phyloP scores from a whole-genome alignment of 2,888 invertebrate genomes.

The Prosapia bicincta region DNA sequence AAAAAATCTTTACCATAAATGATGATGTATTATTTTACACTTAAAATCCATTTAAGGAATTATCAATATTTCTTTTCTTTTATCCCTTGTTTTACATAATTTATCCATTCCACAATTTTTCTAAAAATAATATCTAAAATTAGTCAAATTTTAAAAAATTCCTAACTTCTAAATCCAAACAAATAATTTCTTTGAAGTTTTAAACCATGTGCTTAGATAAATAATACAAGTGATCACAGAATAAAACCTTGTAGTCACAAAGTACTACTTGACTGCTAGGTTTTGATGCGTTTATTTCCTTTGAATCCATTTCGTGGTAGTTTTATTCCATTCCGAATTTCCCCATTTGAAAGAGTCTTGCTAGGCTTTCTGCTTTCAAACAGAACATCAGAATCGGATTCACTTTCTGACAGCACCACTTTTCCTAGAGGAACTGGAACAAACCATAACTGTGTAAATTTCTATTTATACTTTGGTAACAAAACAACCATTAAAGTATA shows the following conservation, averaged over 20 bases:
- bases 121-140: no score
- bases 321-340: slow-evolving; percentile 56
- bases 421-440: slow-evolving; percentile 58
- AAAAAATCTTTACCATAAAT: no score
- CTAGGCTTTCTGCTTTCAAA: slow-evolving; percentile 61
- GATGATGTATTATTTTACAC: no score
- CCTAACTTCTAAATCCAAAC: no score
- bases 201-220: neutral
- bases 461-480: no score
- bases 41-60: no score
- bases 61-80: no score
- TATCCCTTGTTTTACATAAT: no score
- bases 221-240: neutral
- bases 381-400: slow-evolving; percentile 81
- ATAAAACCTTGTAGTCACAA: neutral
- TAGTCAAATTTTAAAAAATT: no score
- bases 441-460: slow-evolving; percentile 34
- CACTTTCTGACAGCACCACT: slow-evolving; percentile 68
- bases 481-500: no score
- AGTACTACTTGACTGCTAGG: slow-evolving; percentile 44
- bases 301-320: slow-evolving; percentile 55
- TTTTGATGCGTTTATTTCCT: slow-evolving; percentile 52
- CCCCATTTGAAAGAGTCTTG: slow-evolving; percentile 45
- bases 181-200: no score
- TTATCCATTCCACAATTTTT: no score